phyloP scores from a whole-genome alignment of 1,140 invertebrate species.

The Chionoecetes opilio region DNA sequence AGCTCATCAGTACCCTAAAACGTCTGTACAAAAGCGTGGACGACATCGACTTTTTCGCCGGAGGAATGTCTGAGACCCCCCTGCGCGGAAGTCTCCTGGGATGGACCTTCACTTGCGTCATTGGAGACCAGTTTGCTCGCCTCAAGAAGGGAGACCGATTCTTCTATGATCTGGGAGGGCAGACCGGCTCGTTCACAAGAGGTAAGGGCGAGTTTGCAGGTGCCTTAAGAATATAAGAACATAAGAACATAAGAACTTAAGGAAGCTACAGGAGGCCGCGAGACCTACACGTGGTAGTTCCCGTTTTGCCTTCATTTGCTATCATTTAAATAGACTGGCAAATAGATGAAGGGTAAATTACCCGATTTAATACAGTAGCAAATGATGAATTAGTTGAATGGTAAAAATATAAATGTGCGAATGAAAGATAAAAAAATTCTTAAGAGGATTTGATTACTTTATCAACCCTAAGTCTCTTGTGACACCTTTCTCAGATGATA shows the following conservation, averaged over 20 bases:
- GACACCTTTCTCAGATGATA: not conserved
- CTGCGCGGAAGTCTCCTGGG: slow-evolving; percentile 89
- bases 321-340: not conserved
- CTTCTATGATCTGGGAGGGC: slow-evolving; percentile 88
- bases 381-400: not conserved
- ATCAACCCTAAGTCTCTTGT: not conserved
- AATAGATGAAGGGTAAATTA: not conserved
- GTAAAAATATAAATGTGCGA: not conserved
- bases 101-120: slow-evolving; percentile 93
- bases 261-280: too few relatives aligned
- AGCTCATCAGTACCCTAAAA: slow-evolving; percentile 84
- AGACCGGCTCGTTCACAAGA: slow-evolving; percentile 85
- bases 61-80: slow-evolving; percentile 89
- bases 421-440: not conserved
- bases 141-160: slow-evolving; percentile 91
- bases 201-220: slow-evolving; percentile 82
- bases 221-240: not conserved
- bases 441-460: not conserved
- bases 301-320: not conserved
- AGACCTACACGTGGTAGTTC: too few relatives aligned
- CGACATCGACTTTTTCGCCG: slow-evolving; percentile 93
- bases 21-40: slow-evolving; percentile 87
- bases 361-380: not conserved
- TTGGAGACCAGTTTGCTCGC: slow-evolving; percentile 92
- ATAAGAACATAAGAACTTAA: too few relatives aligned